Conservation (phyloP, 1,140 invertebrate species). For the Laupala kohalensis region DNA sequence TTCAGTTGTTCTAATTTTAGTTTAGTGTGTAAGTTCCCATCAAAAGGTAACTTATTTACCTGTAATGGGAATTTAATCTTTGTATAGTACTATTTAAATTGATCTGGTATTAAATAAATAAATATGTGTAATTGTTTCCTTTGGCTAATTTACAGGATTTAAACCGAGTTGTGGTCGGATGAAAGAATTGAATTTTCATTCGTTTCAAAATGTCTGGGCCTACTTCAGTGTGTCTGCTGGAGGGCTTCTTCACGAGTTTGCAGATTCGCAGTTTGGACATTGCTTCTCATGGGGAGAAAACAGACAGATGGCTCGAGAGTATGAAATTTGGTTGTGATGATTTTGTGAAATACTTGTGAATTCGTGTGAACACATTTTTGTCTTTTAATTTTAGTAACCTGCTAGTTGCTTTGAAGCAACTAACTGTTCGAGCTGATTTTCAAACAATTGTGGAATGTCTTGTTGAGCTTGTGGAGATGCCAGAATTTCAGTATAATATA, state of each 20-base stretch:
- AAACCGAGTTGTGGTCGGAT: constrained; percentile 96
- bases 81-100: too few species aligned
- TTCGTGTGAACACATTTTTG: background rate
- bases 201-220: constrained; percentile 98
- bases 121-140: too few species aligned
- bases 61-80: too few species aligned
- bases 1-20: too few species aligned
- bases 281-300: constrained; percentile 99
- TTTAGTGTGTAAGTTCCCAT: too few species aligned
- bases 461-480: constrained; percentile 91
- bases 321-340: constrained; percentile 26
- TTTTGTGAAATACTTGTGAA: background rate
- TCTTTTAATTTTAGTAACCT: constrained; percentile 51
- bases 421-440: constrained; percentile 96
- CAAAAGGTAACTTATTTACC: too few species aligned
- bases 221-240: constrained; percentile 97
- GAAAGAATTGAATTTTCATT: constrained; percentile 94
- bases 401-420: constrained; percentile 91
- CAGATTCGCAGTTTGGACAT: constrained; percentile 99
- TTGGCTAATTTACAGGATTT: constrained; percentile 63
- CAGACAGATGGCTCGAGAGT: constrained; percentile 87
- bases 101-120: too few species aligned
- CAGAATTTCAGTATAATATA: constrained; percentile 75
- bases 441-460: constrained; percentile 96
- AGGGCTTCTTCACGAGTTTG: constrained; percentile 96